Conservation (phyloP, 2,888 invertebrate genomes). For the Camponotus fellah region DNA sequence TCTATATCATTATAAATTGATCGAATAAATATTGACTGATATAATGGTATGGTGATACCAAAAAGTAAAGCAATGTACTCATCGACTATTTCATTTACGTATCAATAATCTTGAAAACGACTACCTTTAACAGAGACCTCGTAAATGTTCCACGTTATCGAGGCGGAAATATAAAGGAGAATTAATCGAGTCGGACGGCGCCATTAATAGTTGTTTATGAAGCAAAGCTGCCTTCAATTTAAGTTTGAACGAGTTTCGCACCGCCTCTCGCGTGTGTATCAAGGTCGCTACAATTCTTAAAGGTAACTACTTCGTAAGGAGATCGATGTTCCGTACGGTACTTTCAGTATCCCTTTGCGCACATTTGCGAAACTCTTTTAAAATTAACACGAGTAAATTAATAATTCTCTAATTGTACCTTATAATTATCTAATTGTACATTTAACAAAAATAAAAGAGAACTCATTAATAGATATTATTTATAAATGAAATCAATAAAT, state of each 20-base stretch:
- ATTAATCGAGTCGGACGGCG: slow-evolving; percentile 43
- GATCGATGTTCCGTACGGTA: slow-evolving; percentile 26
- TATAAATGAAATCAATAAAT: neutral
- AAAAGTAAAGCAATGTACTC: slow-evolving; percentile 13
- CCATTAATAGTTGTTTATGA: slow-evolving; percentile 55
- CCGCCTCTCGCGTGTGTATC: slow-evolving; percentile 36
- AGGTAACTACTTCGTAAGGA: slow-evolving; percentile 36
- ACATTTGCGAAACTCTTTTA: neutral
- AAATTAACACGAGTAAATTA: slow-evolving; percentile 16
- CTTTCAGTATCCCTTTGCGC: neutral
- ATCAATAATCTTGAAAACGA: slow-evolving; percentile 24
- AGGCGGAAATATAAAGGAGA: slow-evolving; percentile 48
- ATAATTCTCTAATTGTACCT: neutral
- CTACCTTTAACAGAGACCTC: slow-evolving; percentile 16
- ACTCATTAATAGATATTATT: slow-evolving; percentile 3
- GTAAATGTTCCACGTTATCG: slow-evolving; percentile 47
- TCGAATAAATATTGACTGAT: neutral
- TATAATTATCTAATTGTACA: neutral
- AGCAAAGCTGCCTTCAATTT: slow-evolving; percentile 50
- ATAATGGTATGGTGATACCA: slow-evolving; percentile 6
- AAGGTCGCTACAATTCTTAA: slow-evolving; percentile 48
- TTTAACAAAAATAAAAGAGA: neutral
- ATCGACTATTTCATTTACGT: slow-evolving; percentile 23
- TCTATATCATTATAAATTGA: slow-evolving; percentile 10
- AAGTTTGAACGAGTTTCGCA: slow-evolving; percentile 42